phyloP scores from a whole-genome alignment of 2,113 vertebrate species.

The Lasiurus borealis region DNA sequence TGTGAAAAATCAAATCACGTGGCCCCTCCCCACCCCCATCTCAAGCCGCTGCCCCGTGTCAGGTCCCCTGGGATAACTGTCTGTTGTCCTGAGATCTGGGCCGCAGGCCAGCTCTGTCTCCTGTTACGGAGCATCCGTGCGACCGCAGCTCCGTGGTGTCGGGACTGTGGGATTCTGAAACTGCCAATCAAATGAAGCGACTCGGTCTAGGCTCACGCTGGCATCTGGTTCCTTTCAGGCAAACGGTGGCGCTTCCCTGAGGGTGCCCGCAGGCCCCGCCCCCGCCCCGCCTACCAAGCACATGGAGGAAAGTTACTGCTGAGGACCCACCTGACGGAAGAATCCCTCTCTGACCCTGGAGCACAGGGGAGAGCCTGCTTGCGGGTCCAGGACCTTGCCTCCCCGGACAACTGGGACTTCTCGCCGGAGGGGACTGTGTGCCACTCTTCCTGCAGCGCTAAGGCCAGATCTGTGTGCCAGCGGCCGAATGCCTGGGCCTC shows the following conservation, averaged over 20 bases:
- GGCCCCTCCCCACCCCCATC: no score
- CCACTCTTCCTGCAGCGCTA: conserved; percentile 41
- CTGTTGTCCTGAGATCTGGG: not conserved
- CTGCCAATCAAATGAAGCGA: not conserved
- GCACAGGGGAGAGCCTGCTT: conserved; percentile 54
- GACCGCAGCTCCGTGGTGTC: not conserved
- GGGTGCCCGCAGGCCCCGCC: not conserved
- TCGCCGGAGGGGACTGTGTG: not conserved
- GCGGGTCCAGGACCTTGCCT: not conserved
- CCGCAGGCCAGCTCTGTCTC: not conserved
- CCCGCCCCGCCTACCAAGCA: not conserved
- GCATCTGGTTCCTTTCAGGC: conserved; percentile 67
- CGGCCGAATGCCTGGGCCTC: not conserved
- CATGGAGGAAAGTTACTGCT: conserved; percentile 62
- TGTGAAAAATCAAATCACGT: no score
- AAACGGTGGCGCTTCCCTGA: conserved; percentile 77
- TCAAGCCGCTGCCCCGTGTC: not conserved
- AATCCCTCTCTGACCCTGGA: conserved; percentile 1
- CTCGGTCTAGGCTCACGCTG: not conserved
- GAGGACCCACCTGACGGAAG: not conserved
- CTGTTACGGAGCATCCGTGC: not conserved
- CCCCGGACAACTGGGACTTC: not conserved
- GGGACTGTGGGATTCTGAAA: not conserved
- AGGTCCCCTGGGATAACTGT: conserved; percentile 18
- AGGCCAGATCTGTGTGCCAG: conserved; percentile 44